Evolutionary conservation across 2,113 vertebrate genomes (phyloP), one percentile per base, ranked within the genome.

Genomic region (Clarias magur): DNA sequence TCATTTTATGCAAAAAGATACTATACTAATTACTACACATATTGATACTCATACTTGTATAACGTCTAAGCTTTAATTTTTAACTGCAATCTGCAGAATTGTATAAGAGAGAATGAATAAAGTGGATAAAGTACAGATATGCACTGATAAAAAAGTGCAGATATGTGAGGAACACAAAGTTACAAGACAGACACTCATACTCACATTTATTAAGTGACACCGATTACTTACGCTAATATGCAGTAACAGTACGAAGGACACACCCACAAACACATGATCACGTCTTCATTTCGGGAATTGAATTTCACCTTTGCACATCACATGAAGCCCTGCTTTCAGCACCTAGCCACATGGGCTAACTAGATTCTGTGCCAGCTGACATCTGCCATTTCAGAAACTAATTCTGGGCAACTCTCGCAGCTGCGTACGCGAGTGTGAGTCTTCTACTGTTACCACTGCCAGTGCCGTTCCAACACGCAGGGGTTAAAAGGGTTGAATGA

Each of bases 401-500:
- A 85, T 68, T 79, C 67, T 85, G 84, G 84, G 23, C 38, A 21
- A 72, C 82, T 76, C 89, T 85, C 30, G 27, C 89, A 90, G 86
- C 89, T 86, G 89, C 78, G 76, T 86, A 80, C 17, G 62, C 42
- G 27, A n/a, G 84, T 75, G 73, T 80, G 83, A 72, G 80, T 85
- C 68, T 70, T 8, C 89, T 85, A 78, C 57, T 70, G 78, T 85
- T 78, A 65, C 42, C 12, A 42, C 87, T 59, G 76, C 78, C 76
- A 68, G 63, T 59, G 65, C 48, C 3, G 83, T 23, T 10, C 82
- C 67, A 57, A 54, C 83, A 68, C 21, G 57, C 57, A 54, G 17
- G n/a, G 85, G 70, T 59, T 81, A n/a, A 84, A 87, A 88, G 92
- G 91, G 85, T 90, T 94, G 93, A 95, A 95, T 94, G 92, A 80